Evolutionary conservation across 2,888 invertebrate species (phyloP).

Genomic region (Arge pagana): DNA sequence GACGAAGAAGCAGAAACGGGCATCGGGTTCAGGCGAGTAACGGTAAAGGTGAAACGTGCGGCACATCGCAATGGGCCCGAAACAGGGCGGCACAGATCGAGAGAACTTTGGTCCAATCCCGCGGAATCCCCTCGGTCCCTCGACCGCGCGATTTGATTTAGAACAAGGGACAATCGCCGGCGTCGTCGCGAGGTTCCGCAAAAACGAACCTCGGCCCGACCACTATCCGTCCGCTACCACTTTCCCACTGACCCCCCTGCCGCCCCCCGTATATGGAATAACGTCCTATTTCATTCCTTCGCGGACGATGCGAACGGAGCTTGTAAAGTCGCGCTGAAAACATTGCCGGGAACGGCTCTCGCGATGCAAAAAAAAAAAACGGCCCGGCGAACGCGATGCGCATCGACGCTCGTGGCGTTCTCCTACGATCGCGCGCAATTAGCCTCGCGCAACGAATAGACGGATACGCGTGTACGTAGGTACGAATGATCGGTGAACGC

Average conservation of each 20-base stretch:
- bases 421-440: conserved; percentile 22
- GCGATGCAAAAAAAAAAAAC: too few relatives aligned
- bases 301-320: too few relatives aligned
- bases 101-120: background rate
- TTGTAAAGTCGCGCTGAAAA: too few relatives aligned
- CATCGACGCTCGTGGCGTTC: conserved; percentile 27
- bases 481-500: too few relatives aligned
- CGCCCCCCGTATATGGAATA: conserved; percentile 38
- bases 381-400: conserved; percentile 24
- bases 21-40: background rate
- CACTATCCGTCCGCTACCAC: conserved; percentile 27
- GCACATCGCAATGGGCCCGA: background rate
- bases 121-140: background rate
- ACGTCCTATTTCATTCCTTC: conserved; percentile 12
- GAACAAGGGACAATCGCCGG: conserved; percentile 36
- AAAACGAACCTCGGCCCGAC: conserved; percentile 34
- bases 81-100: background rate
- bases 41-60: conserved; percentile 7
- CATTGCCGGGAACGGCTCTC: too few relatives aligned
- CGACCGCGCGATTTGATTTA: conserved; percentile 39
- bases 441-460: conserved; percentile 23
- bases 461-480: too few relatives aligned
- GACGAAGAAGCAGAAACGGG: background rate
- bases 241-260: conserved; percentile 43
- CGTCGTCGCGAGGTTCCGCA: conserved; percentile 32